Percentiles rank a stretch among this genome's conserved stretches.
phyloP scores from a whole-genome alignment of 1,140 invertebrate species.

The Tachypleus tridentatus region DNA sequence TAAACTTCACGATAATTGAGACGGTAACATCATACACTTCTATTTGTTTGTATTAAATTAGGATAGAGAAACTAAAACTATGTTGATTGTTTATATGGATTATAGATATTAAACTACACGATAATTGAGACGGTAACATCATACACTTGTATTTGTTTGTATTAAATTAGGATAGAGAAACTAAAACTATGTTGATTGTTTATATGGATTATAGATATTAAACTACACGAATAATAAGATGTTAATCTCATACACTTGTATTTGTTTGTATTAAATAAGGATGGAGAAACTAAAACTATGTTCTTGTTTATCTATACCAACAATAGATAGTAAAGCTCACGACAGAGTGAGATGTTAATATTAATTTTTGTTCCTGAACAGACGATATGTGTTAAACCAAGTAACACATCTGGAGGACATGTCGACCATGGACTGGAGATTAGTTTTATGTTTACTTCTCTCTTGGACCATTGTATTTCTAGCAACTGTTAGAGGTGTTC shows the following conservation, averaged over 20 bases:
- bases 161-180: no score
- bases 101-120: no score
- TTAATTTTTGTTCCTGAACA: constrained; percentile 5
- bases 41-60: no score
- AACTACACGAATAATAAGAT: no score
- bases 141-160: no score
- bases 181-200: neutral
- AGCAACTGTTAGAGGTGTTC: constrained; percentile 36
- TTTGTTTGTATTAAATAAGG: no score
- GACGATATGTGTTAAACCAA: constrained; percentile 26
- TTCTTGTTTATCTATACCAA: neutral
- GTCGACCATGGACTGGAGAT: constrained; percentile 25
- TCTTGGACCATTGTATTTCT: constrained; percentile 37
- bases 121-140: no score
- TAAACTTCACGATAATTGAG: no score
- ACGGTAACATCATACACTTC: no score
- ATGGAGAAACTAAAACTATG: neutral
- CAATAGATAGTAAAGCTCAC: no score
- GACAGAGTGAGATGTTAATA: no score
- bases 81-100: neutral
- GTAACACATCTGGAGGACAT: constrained; percentile 21
- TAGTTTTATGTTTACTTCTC: constrained; percentile 33
- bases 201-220: neutral
- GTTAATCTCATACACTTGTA: no score
- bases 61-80: neutral